Conservation (phyloP, 2,797 vertebrate species). For the Gymnodraco acuticeps region DNA sequence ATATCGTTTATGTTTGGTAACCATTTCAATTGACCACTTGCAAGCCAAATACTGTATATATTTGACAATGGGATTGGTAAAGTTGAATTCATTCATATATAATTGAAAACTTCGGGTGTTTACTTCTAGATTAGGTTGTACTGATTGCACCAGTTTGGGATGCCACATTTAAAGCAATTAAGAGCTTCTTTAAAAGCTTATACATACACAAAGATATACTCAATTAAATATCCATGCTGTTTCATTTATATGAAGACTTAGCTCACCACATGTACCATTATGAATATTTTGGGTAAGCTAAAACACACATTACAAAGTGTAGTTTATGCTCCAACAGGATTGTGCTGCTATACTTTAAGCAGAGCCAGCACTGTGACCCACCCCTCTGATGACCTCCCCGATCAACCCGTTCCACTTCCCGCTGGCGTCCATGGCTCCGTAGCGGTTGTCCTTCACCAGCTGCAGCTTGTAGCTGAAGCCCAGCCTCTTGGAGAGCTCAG, state of each 20-base stretch:
- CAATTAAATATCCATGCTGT: neutral
- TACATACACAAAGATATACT: neutral
- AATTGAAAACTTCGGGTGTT: neutral
- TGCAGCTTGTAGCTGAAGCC: slow-evolving; percentile 86
- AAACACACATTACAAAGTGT: neutral
- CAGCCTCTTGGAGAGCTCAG: slow-evolving; percentile 82
- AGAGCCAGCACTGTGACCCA: slow-evolving; percentile 57
- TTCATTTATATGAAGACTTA: neutral
- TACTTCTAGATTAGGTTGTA: neutral
- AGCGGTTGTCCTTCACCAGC: slow-evolving; percentile 87
- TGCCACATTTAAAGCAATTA: neutral
- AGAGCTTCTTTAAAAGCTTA: too few species aligned
- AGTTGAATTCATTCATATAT: neutral
- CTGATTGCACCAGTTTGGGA: neutral
- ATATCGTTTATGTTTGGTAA: neutral
- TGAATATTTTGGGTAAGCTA: too few species aligned
- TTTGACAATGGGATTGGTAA: neutral
- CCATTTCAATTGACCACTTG: neutral
- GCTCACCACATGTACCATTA: too few species aligned
- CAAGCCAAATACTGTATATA: neutral
- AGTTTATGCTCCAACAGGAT: too few species aligned
- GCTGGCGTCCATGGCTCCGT: slow-evolving; percentile 73
- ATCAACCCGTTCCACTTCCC: slow-evolving; percentile 91
- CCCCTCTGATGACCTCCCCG: slow-evolving; percentile 88
- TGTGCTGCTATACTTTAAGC: neutral